A percentile compares a stretch with the other conserved stretches of the same genome.
Evolutionary conservation across 2,888 invertebrate species (phyloP).

Genomic region (Drosophila paracracens): DNA sequence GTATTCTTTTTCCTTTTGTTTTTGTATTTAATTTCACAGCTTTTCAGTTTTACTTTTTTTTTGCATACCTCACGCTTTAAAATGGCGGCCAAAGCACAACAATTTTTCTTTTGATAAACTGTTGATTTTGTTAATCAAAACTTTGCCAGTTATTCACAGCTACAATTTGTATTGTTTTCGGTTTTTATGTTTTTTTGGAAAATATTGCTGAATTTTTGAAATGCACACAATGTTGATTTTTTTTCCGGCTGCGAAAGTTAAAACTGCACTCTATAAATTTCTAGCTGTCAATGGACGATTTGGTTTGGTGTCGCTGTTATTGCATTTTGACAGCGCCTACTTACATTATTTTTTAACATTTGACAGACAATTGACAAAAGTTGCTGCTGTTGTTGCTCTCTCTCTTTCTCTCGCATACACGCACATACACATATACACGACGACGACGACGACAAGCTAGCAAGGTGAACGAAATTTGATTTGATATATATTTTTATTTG

Average conservation of each 20-base stretch:
- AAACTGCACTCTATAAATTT: constrained; percentile 57
- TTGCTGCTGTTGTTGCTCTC: constrained; percentile 23
- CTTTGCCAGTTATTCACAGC: constrained; percentile 23
- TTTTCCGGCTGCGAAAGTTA: constrained; percentile 37
- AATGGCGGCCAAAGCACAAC: constrained; percentile 67
- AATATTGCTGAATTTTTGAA: constrained; percentile 19
- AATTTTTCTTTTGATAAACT: constrained; percentile 37
- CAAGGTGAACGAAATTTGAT: constrained; percentile 29
- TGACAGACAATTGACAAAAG: constrained; percentile 48
- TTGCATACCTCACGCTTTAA: constrained; percentile 53
- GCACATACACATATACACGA: constrained; percentile 7
- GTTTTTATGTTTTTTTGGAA: background rate
- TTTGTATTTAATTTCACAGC: constrained; percentile 21
- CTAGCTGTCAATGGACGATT: constrained; percentile 48
- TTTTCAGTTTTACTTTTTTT: constrained; percentile 7
- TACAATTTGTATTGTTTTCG: constrained; percentile 11
- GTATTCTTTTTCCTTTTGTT: constrained; percentile 27
- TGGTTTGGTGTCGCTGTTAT: background rate
- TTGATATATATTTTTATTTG: constrained; percentile 4
- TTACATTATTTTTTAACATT: constrained; percentile 45
- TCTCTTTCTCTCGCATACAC: constrained; percentile 28
- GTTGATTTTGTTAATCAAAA: constrained; percentile 30
- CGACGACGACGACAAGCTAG: background rate
- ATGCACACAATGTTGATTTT: constrained; percentile 22
- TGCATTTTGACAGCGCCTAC: constrained; percentile 46